Conservation (phyloP, 2,888 invertebrate genomes). For the Leptopilina syphax region DNA sequence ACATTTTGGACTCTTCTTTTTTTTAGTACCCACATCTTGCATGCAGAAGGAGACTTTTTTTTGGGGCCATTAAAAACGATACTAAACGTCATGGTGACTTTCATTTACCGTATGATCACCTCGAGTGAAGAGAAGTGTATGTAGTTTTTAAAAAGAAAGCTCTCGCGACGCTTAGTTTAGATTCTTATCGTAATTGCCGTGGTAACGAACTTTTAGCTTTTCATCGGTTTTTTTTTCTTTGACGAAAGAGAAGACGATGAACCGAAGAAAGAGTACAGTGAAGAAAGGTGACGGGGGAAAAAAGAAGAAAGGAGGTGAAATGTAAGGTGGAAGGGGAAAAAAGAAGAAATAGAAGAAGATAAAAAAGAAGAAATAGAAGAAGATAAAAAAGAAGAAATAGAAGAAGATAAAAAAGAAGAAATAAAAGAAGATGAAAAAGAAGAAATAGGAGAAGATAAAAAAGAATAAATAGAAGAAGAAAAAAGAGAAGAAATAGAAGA, state of each 20-base stretch:
- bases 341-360: neutral
- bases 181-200: constrained; percentile 60
- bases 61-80: constrained; percentile 20
- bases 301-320: neutral
- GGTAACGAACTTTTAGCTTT: constrained; percentile 57
- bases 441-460: neutral
- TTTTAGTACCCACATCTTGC: neutral
- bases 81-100: constrained; percentile 35
- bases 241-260: constrained; percentile 43
- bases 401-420: too few relatives aligned
- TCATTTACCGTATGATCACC: constrained; percentile 29
- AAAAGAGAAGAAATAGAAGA: neutral
- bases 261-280: constrained; percentile 43
- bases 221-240: constrained; percentile 16
- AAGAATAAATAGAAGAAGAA: neutral
- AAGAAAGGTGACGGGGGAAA: neutral
- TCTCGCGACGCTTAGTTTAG: constrained; percentile 47
- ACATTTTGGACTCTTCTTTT: neutral
- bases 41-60: constrained; percentile 26
- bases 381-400: neutral
- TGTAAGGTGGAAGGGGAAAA: too few relatives aligned
- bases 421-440: too few relatives aligned
- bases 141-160: constrained; percentile 45
- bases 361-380: constrained; percentile 43
- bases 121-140: constrained; percentile 28